Base-by-base conservation (phyloP, 2,113 vertebrate species). In the Dunckerocampus dactyliophorus region DNA sequence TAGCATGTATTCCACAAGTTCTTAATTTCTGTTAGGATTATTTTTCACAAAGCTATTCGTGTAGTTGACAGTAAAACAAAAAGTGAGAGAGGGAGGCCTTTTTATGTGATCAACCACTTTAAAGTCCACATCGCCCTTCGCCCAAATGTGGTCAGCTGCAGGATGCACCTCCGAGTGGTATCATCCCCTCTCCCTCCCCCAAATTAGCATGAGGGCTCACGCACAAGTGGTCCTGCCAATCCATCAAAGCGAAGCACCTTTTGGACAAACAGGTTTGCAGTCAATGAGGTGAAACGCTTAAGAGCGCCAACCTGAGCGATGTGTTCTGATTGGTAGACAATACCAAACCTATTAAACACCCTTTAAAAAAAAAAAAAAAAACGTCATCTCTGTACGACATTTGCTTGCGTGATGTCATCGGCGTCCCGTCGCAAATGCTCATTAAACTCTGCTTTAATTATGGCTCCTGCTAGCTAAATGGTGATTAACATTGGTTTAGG, bases 401-500 rank as follows among this genome's bases (percentile, higher is more conserved):
- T 22, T 59, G 65, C 48, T 19, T 66, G 50, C 71, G 17, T 63
- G 69, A 75, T 73, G 60, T 74, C 76, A 63, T 71, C 65, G 66
- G 58, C 24, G 67, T 75, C 67, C 52, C 69, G 78, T 75, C 74
- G 67, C 66, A 61, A 50, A 59, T 65, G 64, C 72, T 83, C 69
- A 77, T 68, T 81, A 72, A 63, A 62, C 52, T 71, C 68, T 22
- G 58, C 67, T 77, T 79, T 72, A 82, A 85, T 81, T 77, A 79
- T 65, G 71, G 69, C 81, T 80, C 70, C 57, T 62, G 54, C 43
- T 74, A 65, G 65, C 82, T 81, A 63, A 17, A 53, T 64, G 58
- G 72, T 82, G 77, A 85, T 84, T 83, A 65, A 76, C 60, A 82
- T 77, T 72, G 57, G 79, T 79, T 71, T 60, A 69, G 79, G 79